Conservation (phyloP, 2,888 invertebrate species). For the Pyrrhopygopsis socrates region DNA sequence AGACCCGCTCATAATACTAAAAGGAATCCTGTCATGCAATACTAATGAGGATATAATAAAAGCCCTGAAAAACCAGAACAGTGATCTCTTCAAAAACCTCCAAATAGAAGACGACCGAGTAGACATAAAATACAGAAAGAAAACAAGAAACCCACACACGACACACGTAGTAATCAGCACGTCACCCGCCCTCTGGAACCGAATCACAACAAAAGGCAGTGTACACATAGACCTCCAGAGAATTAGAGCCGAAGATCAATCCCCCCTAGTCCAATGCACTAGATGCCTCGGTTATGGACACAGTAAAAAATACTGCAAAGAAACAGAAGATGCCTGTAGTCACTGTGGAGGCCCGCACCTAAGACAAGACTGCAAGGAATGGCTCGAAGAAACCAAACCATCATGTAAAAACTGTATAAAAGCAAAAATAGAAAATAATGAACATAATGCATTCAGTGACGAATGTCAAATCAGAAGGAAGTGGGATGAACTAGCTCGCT, state of each 20-base stretch:
- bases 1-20: neutral
- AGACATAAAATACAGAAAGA: neutral
- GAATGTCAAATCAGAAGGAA: neutral
- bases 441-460: neutral
- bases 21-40: neutral
- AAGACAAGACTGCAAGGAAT: constrained; percentile 7
- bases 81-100: neutral
- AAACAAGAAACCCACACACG: neutral
- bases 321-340: neutral
- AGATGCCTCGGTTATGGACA: constrained; percentile 18
- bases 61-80: neutral
- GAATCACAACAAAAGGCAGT: neutral
- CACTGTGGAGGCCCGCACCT: neutral
- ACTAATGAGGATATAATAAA: neutral
- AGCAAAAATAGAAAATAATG: neutral
- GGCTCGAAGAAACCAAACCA: neutral
- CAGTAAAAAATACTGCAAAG: neutral
- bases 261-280: constrained; percentile 1
- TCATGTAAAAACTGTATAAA: neutral
- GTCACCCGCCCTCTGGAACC: neutral
- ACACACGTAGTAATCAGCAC: neutral
- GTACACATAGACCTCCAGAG: neutral
- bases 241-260: neutral
- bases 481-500: neutral
- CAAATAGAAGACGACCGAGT: neutral